Evolutionary conservation across 2,113 vertebrate genomes (phyloP).

Genomic region (Ornithorhynchus anatinus): DNA sequence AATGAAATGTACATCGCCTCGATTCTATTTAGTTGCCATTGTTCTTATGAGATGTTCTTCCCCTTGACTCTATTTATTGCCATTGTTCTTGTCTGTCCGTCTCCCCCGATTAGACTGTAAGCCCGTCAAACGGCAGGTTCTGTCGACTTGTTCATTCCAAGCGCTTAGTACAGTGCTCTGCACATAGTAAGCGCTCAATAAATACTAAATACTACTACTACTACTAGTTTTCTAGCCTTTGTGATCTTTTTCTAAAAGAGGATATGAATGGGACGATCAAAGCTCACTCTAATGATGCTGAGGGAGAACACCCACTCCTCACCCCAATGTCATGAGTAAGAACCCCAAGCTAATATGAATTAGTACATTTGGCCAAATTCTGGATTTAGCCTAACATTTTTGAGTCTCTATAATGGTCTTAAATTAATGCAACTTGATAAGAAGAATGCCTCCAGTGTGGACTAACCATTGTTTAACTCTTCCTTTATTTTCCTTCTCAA

Average conservation of each 20-base stretch:
- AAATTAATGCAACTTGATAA: not conserved
- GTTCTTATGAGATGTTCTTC: too few relatives aligned
- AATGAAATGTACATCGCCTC: too few relatives aligned
- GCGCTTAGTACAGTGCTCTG: too few relatives aligned
- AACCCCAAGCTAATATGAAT: not conserved
- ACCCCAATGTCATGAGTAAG: not conserved
- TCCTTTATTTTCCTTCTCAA: conserved; percentile 33
- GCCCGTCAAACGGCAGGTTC: too few relatives aligned
- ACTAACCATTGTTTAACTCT: conserved; percentile 4
- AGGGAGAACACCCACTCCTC: not conserved
- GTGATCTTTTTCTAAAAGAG: not conserved
- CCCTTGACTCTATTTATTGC: too few relatives aligned
- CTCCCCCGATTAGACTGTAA: too few relatives aligned
- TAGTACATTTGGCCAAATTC: not conserved
- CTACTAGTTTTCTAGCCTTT: conserved; percentile 9
- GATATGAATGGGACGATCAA: not conserved
- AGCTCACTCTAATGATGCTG: not conserved
- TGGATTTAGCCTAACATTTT: not conserved
- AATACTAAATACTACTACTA: too few relatives aligned
- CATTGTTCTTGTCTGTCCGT: too few relatives aligned
- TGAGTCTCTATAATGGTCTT: not conserved
- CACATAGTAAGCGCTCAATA: too few relatives aligned
- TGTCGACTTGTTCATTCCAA: too few relatives aligned
- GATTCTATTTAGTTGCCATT: too few relatives aligned
- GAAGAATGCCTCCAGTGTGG: conserved; percentile 17